phyloP scores from a whole-genome alignment of 2,888 invertebrate species.

The Ectobius pallidus region DNA sequence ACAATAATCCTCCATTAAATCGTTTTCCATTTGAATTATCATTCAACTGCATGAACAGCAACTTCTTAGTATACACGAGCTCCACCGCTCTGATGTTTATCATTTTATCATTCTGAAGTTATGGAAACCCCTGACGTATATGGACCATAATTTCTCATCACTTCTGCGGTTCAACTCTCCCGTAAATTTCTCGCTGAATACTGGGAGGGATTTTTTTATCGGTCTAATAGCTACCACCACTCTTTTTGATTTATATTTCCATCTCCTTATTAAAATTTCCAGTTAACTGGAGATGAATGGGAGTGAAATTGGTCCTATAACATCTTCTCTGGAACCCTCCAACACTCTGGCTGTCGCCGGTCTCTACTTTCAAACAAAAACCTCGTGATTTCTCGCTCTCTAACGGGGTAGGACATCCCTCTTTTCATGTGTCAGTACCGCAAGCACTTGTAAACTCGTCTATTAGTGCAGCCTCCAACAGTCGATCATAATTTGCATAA shows the following conservation, averaged over 20 bases:
- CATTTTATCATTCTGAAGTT: too few relatives aligned
- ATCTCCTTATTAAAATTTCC: slow-evolving; percentile 60
- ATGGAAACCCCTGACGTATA: too few relatives aligned
- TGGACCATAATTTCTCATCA: too few relatives aligned
- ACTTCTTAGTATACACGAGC: too few relatives aligned
- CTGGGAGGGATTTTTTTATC: background rate
- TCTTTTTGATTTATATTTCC: slow-evolving; percentile 18
- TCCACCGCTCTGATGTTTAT: too few relatives aligned
- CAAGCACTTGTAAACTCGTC: slow-evolving; percentile 19
- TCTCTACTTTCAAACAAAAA: slow-evolving; percentile 10
- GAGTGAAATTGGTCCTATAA: slow-evolving; percentile 56
- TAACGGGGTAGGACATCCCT: background rate
- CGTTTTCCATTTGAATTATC: too few relatives aligned
- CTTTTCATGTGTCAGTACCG: slow-evolving; percentile 11
- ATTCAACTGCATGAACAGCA: too few relatives aligned
- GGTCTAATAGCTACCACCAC: background rate
- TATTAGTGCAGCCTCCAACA: background rate
- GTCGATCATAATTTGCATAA: slow-evolving; percentile 8
- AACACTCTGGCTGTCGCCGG: slow-evolving; percentile 23
- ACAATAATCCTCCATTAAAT: too few relatives aligned
- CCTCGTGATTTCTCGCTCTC: slow-evolving; percentile 1
- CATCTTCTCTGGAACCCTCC: slow-evolving; percentile 22
- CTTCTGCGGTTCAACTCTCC: background rate
- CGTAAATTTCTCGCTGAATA: background rate
- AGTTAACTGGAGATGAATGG: slow-evolving; percentile 58